Evolutionary conservation across 2,113 vertebrate genomes (phyloP), one percentile per base, ranked within the genome.

Genomic region (Manacus vitellinus): DNA sequence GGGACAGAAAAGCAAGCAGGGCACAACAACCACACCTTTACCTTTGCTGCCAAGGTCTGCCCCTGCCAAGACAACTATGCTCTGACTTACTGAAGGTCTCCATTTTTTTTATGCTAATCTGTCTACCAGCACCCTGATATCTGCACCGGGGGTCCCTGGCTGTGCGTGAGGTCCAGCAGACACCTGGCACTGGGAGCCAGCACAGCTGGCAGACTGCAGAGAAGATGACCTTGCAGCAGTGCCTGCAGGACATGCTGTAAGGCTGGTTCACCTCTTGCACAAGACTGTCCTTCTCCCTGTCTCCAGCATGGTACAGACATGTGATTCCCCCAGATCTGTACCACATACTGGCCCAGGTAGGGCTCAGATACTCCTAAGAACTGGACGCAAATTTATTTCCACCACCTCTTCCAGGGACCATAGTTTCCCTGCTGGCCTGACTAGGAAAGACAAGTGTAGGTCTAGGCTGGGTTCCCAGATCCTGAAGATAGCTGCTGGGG

Each of bases 181-280:
- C 37, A 33, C 10, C 37, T 21, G 51, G 9, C 0, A 4, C 25
- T 37, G 20, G 22, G 9, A 72, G 12, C 11, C 31, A 76, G 31
- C 8, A 14, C 6, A 12, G 70, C 14, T 13, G 10, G 39, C 10
- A 70, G 41, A 23, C 44, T 25, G 24, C 16, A 35, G 39, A 44
- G 66, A 28, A 0, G 1, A 1, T 59, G 47, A 11, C 44, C 13
- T 59, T 1, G 0, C 6, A 75, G 41, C 25, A 46, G n/a, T 0
- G 2, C 31, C 44, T 12, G 2, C 33, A 56, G 56, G 35, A 23
- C 4, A 1, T 6, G 46, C 12, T 74, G 37, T 43, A 2, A 3
- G 37, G 33, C 39, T 62, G n/a, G 9, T 28, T 77, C 63, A 33
- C 8, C 18, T 24, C 0, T 56, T 47, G n/a, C 9, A 3, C 54